Conservation (phyloP, 2,113 vertebrate species). For the Campylomormyrus tamandua region DNA sequence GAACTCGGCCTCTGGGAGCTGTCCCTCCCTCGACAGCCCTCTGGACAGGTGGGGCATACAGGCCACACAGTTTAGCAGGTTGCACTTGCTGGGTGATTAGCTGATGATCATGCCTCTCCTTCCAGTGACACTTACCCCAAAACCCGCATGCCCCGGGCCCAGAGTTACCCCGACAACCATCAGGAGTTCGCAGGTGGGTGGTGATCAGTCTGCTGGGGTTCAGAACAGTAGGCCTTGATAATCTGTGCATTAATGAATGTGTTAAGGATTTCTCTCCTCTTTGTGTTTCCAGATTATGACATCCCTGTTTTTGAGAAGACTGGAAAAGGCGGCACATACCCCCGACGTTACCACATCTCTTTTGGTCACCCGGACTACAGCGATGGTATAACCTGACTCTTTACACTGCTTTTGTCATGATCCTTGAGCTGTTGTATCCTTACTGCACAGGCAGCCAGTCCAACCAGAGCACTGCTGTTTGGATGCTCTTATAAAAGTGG, state of each 20-base stretch:
- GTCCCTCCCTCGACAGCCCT: constrained; percentile 95
- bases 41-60: constrained; percentile 79
- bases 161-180: constrained; percentile 98
- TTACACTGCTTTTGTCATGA: neutral
- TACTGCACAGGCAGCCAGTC: neutral
- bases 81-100: neutral
- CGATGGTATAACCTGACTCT: constrained; percentile 67
- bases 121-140: constrained; percentile 85
- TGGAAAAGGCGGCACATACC: constrained; percentile 94
- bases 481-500: neutral
- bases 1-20: constrained; percentile 97
- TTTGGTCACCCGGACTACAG: constrained; percentile 90
- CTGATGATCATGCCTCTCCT: neutral
- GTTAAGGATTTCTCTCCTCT: neutral
- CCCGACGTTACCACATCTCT: constrained; percentile 84
- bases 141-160: constrained; percentile 92
- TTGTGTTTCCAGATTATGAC: constrained; percentile 74
- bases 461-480: neutral
- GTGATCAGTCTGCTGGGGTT: neutral
- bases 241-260: neutral
- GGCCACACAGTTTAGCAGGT: neutral
- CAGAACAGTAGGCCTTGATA: neutral
- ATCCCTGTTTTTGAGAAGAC: constrained; percentile 93
- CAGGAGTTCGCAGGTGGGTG: constrained; percentile 88
- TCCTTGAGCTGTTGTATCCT: neutral